phyloP scores from a whole-genome alignment of 2,113 vertebrate species.

The Cygnus buccinator region DNA sequence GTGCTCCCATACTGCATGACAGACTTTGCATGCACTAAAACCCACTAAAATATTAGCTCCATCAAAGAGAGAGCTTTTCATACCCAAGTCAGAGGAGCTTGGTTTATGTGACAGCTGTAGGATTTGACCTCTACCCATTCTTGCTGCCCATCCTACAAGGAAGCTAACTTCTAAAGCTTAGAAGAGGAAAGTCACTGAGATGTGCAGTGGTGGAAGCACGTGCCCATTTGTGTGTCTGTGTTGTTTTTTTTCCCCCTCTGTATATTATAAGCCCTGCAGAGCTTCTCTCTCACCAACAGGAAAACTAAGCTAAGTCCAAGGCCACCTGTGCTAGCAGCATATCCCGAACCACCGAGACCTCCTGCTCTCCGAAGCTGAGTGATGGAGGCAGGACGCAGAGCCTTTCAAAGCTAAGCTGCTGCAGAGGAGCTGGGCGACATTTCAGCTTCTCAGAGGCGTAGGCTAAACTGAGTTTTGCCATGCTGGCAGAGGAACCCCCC shows the following conservation, averaged over 20 bases:
- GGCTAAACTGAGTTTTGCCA: not conserved
- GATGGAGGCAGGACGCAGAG: not conserved
- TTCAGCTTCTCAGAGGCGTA: not conserved
- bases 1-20: rapidly evolving
- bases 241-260: not conserved
- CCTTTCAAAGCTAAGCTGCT: not conserved
- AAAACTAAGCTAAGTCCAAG: not conserved
- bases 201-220: not conserved
- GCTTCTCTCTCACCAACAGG: not conserved
- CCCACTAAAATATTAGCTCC: not conserved
- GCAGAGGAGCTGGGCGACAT: not conserved
- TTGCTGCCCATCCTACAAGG: not conserved
- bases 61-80: not conserved
- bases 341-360: not conserved
- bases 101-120: not conserved
- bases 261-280: not conserved
- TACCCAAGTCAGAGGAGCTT: not conserved
- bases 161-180: not conserved
- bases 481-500: not conserved
- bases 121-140: not conserved
- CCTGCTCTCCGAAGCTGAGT: not conserved
- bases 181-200: not conserved
- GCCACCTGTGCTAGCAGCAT: not conserved
- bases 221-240: not conserved
- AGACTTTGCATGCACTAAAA: not conserved